A percentile compares a stretch with the other conserved stretches of the same genome.
These are phyloP conservation scores for Hydropsyche tenuis DNA, from an alignment of 1,140 invertebrate genomes.

Conservation along the genomic window DNA sequence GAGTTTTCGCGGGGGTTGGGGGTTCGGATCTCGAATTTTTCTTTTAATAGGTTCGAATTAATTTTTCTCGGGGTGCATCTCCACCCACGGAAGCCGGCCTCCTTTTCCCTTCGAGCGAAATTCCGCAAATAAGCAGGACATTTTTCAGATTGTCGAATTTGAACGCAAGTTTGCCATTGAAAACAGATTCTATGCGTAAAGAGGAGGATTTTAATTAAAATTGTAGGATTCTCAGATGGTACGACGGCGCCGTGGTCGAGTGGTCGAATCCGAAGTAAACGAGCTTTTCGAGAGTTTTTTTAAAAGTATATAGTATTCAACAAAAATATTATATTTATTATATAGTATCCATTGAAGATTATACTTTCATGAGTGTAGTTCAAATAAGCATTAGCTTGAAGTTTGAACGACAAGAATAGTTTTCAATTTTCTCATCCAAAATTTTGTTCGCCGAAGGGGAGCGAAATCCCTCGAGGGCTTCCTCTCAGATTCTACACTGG, in stretches of 20 bases:
- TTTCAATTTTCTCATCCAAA: no score
- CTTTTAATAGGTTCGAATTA: slow-evolving; percentile 26
- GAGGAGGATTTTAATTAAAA: slow-evolving; percentile 39
- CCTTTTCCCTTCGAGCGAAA: not conserved
- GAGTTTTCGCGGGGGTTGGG: not conserved
- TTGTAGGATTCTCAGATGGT: slow-evolving; percentile 10
- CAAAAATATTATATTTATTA: no score
- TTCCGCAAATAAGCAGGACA: slow-evolving; percentile 28
- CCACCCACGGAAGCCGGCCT: not conserved
- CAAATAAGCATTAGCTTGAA: no score
- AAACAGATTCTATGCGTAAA: slow-evolving; percentile 34
- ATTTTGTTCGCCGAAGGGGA: no score
- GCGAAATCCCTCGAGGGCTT: no score
- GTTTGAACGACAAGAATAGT: no score
- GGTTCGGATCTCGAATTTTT: not conserved
- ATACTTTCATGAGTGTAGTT: no score
- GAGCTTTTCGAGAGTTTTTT: no score
- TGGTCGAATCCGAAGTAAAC: not conserved
- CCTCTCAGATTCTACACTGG: no score
- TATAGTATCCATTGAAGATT: no score
- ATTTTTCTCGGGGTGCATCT: not conserved
- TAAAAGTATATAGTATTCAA: no score
- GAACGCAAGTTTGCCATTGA: slow-evolving; percentile 30
- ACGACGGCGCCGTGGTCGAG: slow-evolving; percentile 12
- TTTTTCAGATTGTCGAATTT: slow-evolving; percentile 37